Base-by-base conservation (phyloP, 2,113 vertebrate genomes). In the Gallinago media region DNA sequence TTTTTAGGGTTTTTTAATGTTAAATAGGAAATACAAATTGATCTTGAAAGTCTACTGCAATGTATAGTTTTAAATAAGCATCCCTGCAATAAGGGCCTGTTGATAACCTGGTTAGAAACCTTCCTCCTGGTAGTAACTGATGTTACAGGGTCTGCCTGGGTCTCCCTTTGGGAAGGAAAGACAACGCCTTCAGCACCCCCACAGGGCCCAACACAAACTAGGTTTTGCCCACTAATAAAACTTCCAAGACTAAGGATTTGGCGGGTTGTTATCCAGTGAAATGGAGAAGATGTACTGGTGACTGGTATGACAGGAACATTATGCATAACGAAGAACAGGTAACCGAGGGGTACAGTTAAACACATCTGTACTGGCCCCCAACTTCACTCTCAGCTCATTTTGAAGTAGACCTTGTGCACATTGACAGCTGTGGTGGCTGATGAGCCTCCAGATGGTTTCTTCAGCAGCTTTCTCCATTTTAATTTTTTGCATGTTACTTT, bases 311-410 rank as follows among this genome's bases (percentile, higher is more conserved):
- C 34, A 75, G 36, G 70, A 58, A 36, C 26, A 3, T 56, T 29
- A 15, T 10, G 7, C 18, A 8, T 56, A 21, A 58, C 0, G 1
- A 58, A 50, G 32, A 46, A 21, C 0, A 31, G 19, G 36, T 50
- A 58, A 11, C 36, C 4, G 0, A 49, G 42, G 9, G 26, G 32
- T 55, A 56, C 5, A 49, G 31, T 17, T 62, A n/a, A 44, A 76
- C 32, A 23, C 10, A 36, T 4, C 36, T 46, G 44, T 36, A 26
- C 56, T 50, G 18, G 32, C 19, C 20, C 47, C 23, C 32, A 46
- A 2, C 42, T 71, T 34, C 31, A 26, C 50, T 21, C 55, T 34
- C 29, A 47, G 42, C 32, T 49, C 15, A 21, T 46, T 76, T n/a
- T 25, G 50, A 76, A n/a, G 13, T 12, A 46, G 27, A 12, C n/a